A percentile compares a stretch with the other conserved stretches of the same genome.
Evolutionary conservation across 2,113 vertebrate species (phyloP).

Genomic region (Cyanistes caeruleus): DNA sequence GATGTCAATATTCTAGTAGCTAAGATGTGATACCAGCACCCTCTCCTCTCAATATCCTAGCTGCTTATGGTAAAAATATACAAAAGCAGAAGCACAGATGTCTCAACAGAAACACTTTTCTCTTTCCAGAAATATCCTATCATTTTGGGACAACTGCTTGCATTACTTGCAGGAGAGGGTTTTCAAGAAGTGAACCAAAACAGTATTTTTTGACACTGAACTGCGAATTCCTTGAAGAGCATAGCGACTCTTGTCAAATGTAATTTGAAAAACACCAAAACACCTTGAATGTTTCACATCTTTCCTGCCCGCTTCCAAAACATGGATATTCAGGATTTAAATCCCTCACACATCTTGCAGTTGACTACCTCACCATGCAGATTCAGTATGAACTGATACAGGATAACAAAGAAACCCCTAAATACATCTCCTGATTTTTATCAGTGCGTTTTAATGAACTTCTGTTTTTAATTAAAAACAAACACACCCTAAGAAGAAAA

Average conservation of each 20-base stretch:
- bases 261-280: not conserved
- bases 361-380: not conserved
- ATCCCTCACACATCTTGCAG: not conserved
- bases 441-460: not conserved
- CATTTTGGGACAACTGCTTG: not conserved
- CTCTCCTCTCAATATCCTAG: not conserved
- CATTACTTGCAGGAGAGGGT: not conserved
- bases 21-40: slow-evolving; percentile 64
- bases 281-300: not conserved
- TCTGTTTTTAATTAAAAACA: not conserved
- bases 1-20: slow-evolving; percentile 83
- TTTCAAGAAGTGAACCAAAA: not conserved
- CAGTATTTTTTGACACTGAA: not conserved
- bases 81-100: not conserved
- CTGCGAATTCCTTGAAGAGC: not conserved
- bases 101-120: not conserved
- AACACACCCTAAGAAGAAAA: slow-evolving; percentile 1
- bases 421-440: not conserved
- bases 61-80: not conserved
- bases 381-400: not conserved
- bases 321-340: not conserved
- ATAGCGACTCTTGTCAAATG: not conserved
- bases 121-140: not conserved
- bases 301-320: not conserved
- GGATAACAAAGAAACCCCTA: not conserved